phyloP scores from a whole-genome alignment of 2,113 vertebrate genomes.

The Channa maculata region DNA sequence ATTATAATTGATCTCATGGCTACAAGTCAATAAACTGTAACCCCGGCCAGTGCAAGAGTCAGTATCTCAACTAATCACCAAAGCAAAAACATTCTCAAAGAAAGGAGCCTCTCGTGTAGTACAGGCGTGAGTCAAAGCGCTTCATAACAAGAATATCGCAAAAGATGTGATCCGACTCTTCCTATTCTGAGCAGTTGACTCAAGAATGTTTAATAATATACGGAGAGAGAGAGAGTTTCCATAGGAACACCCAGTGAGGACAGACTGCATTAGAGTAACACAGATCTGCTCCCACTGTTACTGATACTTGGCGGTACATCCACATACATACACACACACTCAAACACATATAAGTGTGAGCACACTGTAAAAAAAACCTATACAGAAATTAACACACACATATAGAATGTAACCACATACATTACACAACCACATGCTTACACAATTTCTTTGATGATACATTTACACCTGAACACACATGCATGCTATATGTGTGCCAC shows the following conservation, averaged over 20 bases:
- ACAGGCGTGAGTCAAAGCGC: conserved; percentile 32
- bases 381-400: conserved; percentile 12
- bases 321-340: conserved; percentile 23
- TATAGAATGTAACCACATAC: conserved; percentile 52
- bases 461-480: conserved; percentile 42
- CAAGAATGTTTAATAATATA: conserved; percentile 78
- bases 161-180: conserved; percentile 65
- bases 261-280: conserved; percentile 78
- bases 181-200: conserved; percentile 74
- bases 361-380: conserved; percentile 29
- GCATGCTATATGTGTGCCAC: conserved; percentile 6
- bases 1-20: conserved; percentile 41
- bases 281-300: conserved; percentile 73
- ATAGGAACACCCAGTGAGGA: conserved; percentile 81
- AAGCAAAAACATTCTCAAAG: conserved; percentile 24
- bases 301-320: conserved; percentile 70
- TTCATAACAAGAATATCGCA: conserved; percentile 51
- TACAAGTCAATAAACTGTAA: conserved; percentile 48
- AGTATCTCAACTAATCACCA: conserved; percentile 26
- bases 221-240: conserved; percentile 76
- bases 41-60: conserved; percentile 26
- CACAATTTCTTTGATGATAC: conserved; percentile 69
- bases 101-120: conserved; percentile 1
- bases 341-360: conserved; percentile 7
- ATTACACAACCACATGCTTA: conserved; percentile 24